Conservation (phyloP, 2,888 invertebrate genomes). For the Mactromeris polynyma region DNA sequence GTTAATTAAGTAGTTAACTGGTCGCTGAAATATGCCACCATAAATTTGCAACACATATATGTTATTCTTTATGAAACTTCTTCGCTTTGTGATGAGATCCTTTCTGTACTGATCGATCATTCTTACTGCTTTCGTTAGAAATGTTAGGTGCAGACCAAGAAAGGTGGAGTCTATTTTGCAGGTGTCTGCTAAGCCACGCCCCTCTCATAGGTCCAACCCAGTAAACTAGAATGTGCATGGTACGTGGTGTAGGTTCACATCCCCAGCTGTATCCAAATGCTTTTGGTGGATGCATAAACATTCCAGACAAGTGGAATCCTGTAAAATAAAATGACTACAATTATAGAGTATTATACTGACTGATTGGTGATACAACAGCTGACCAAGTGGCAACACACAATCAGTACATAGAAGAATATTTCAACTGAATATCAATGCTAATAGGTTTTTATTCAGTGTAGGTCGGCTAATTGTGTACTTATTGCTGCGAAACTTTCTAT, state of each 20-base stretch:
- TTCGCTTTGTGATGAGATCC: background rate
- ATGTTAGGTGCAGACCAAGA: background rate
- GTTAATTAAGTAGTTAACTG: no score
- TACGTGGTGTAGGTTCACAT: slow-evolving; percentile 5
- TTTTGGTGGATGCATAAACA: slow-evolving; percentile 36
- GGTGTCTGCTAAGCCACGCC: slow-evolving; percentile 32
- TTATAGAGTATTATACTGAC: no score
- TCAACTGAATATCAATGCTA: no score
- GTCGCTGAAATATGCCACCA: no score
- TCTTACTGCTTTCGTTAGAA: background rate
- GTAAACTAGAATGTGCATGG: slow-evolving; percentile 17
- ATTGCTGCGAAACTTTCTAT: no score
- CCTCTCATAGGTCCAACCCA: slow-evolving; percentile 26
- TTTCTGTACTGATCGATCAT: background rate
- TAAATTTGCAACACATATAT: no score
- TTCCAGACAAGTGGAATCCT: slow-evolving; percentile 23
- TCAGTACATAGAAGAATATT: no score
- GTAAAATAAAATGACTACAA: no score
- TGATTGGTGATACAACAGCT: no score
- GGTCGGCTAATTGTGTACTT: no score
- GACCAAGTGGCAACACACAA: no score
- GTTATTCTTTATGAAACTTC: background rate
- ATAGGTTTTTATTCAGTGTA: no score
- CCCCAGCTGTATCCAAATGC: slow-evolving; percentile 23
- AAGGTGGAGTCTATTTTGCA: slow-evolving; percentile 23